Evolutionary conservation across 2,888 invertebrate genomes (phyloP), one percentile per base, ranked within the genome.

Genomic region (Rhynchonema sp.): DNA sequence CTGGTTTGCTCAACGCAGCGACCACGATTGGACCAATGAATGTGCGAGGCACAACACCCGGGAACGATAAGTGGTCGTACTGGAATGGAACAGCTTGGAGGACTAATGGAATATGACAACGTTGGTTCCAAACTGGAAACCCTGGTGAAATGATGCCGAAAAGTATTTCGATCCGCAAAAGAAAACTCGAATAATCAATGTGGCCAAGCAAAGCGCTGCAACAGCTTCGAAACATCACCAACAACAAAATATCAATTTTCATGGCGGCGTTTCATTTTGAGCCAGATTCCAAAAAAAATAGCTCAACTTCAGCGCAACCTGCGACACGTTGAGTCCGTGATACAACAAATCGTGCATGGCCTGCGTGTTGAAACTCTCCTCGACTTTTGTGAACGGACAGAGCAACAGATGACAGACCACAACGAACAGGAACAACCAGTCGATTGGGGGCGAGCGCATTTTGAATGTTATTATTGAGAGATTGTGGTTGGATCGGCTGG

Each of bases 321-420:
- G 79, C 61, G 84, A 80, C 66, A 90, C 79, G 80, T 89, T 86
- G 75, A 81, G 79, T 66, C 84, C 81, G 74, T 89, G 84, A 76
- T 87, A 91, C 56, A 98, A 78, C 70, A 98, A 81, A 77, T 99
- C 98, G 77, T 99, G 98, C 75, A 86, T 85, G 27, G 98, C 96
- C 79, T 99, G 98, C 61, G 94, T 79, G 78, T 94, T 96, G 75
- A 99, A 99, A 77, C 94, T 96, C 79, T 99, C 98, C 77, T 98
- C 98, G 58, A 98, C 98, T 83, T 99, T 96, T 2, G 92, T 94
- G 74, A 85, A 94, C 59, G 96, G 96, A 72, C 91, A 90, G 68
- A 86, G 80, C 64, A 88, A 74, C 61, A 92, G 77, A 75, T 89
- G 87, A 67, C 84, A 2, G 23, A 53, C 3, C 3, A 29, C n/a